Percentiles rank a stretch among this genome's conserved stretches.
phyloP scores from a whole-genome alignment of 2,113 vertebrate species.

The Hylia prasina region DNA sequence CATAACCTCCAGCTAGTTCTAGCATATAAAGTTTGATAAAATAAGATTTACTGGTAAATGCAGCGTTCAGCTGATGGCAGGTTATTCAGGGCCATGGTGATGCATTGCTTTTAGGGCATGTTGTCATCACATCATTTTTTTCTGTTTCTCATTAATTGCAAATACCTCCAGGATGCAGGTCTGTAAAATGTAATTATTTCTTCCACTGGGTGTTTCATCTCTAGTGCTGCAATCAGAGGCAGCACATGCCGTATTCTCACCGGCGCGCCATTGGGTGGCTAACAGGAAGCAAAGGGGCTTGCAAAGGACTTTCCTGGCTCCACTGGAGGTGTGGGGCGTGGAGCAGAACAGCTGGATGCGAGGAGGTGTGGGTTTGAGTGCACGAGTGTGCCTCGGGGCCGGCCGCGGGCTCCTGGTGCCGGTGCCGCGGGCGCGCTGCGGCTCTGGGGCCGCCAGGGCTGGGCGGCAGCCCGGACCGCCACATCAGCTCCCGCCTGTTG shows the following conservation, averaged over 20 bases:
- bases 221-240: background rate
- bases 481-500: rapidly evolving
- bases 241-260: background rate
- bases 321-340: rapidly evolving
- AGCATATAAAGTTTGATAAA: background rate
- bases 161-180: background rate
- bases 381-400: rapidly evolving
- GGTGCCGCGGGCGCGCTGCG: rapidly evolving
- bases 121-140: background rate
- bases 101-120: background rate
- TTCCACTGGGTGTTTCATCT: background rate
- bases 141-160: background rate
- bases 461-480: background rate
- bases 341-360: rapidly evolving
- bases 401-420: background rate
- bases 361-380: rapidly evolving
- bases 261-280: rapidly evolving
- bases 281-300: background rate
- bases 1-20: background rate
- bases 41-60: background rate
- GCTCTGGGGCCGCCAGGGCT: background rate
- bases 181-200: background rate
- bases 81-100: background rate
- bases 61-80: background rate
- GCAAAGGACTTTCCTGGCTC: background rate